Evolutionary conservation across 2,113 vertebrate genomes (phyloP).

Genomic region (Ciconia stormi): DNA sequence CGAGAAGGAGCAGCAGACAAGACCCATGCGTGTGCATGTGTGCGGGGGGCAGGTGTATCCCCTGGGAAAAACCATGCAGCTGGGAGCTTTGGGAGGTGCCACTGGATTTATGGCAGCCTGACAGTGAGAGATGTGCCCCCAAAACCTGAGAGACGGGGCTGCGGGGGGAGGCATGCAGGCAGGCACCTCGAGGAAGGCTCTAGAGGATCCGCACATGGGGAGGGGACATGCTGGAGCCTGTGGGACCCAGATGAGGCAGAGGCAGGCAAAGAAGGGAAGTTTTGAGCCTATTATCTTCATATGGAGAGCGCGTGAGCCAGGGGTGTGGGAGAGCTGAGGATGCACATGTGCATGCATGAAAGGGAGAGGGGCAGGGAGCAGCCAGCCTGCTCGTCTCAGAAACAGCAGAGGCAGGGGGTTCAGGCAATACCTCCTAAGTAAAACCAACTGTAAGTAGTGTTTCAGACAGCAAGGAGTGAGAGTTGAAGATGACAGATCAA

Average conservation of each 20-base stretch:
- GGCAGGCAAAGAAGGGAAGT: neutral
- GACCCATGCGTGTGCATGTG: accelerated
- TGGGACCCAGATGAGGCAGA: neutral
- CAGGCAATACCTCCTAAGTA: neutral
- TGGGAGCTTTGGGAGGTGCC: accelerated
- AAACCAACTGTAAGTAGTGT: neutral
- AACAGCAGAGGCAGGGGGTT: neutral
- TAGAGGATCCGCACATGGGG: neutral
- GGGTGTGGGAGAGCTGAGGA: neutral
- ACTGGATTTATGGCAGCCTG: neutral
- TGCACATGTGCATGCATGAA: neutral
- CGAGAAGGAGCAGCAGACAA: neutral
- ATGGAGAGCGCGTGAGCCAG: neutral
- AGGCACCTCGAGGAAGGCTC: neutral
- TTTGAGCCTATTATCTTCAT: neutral
- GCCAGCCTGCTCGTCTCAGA: neutral
- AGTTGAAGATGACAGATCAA: neutral
- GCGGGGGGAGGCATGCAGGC: accelerated
- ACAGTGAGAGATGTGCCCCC: neutral
- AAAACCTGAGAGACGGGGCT: neutral
- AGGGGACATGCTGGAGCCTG: accelerated
- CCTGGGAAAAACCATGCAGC: accelerated
- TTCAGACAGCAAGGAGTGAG: neutral
- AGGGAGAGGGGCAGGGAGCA: neutral
- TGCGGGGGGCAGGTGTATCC: neutral